phyloP scores from a whole-genome alignment of 2,797 vertebrate genomes.

The Benthosema pterotum region DNA sequence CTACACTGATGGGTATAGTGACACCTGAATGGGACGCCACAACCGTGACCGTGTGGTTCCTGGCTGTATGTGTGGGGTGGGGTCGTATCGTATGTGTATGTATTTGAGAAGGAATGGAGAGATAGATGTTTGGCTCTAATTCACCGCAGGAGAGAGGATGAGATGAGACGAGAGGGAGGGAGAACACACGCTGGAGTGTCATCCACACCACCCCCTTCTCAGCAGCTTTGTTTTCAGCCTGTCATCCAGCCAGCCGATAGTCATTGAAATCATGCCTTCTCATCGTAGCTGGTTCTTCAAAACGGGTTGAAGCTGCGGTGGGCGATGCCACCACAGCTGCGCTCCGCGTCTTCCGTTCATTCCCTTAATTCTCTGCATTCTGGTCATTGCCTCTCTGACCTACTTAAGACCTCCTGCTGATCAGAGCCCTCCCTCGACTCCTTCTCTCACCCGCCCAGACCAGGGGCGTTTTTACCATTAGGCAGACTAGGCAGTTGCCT shows the following conservation, averaged over 20 bases:
- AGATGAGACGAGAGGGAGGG: not conserved
- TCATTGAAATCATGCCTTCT: not conserved
- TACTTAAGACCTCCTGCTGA: slow-evolving; percentile 14
- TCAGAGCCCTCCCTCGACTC: slow-evolving; percentile 3
- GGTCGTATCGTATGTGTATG: not conserved
- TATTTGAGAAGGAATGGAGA: not conserved
- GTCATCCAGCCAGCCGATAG: too few species aligned
- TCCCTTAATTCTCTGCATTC: slow-evolving; percentile 18
- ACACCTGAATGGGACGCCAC: too few species aligned
- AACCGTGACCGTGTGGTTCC: too few species aligned
- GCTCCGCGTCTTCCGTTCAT: not conserved
- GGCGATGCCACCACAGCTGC: not conserved
- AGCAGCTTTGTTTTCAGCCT: too few species aligned
- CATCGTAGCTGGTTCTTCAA: too few species aligned
- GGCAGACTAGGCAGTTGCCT: too few species aligned
- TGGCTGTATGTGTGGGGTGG: not conserved
- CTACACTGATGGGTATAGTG: too few species aligned
- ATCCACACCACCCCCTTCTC: too few species aligned
- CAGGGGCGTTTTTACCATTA: too few species aligned
- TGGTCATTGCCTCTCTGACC: slow-evolving; percentile 23
- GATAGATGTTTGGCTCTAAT: too few species aligned
- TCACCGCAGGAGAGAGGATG: not conserved
- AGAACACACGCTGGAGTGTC: not conserved
- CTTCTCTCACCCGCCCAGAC: not conserved
- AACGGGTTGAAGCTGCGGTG: too few species aligned